Base-by-base conservation (phyloP, 2,888 invertebrate genomes). In the Latrodectus hesperus region DNA sequence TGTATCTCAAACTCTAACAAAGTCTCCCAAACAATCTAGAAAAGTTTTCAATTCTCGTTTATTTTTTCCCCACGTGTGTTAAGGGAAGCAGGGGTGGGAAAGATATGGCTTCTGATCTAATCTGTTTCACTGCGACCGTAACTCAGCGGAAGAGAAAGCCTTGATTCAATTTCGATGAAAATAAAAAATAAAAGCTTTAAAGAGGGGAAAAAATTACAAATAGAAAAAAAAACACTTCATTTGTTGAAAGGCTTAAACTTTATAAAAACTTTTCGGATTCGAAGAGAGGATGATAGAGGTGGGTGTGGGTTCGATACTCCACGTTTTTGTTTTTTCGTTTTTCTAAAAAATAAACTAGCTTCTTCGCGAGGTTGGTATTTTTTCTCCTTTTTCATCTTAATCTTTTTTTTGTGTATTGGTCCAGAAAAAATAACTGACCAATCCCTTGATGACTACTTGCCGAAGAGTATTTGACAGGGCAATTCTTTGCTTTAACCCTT, bases 191-290 rank as follows among this genome's bases (percentile, higher is more conserved):
- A 26, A 17, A 26, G 8, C 17, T 17, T 60, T 60, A 60, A 60
- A 60, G 14, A 60, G 14, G 8, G 4, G 4, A 70, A 70, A 70
- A 38, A 49, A 49, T 22, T 22, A 22, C 5, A 22, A 71, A 76
- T 12, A 76, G 64, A 75, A 49, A 17, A 22, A 17, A 26, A 38
- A 53, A 55, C 16, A 70, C 70, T 83, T 83, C 76, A 70, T 76
- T 76, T 71, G 71, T 75, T 71, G 83, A 76, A 83, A 70, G 51
- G 22, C 53, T 77, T 71, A 76, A 71, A 76, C 68, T 76, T 76
- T 79, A 77, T 53, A 52, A 52, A 77, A 77, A 53, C 53, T 77
- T 77, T 53, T 9, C 17, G 16, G 6, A 71, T 49, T 49, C n/a
- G 51, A 51, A 51, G 49, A 71, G n/a, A 14, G 6, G 71, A 49